phyloP scores from a whole-genome alignment of 2,113 vertebrate species.

The Myrmophylax atrothorax region DNA sequence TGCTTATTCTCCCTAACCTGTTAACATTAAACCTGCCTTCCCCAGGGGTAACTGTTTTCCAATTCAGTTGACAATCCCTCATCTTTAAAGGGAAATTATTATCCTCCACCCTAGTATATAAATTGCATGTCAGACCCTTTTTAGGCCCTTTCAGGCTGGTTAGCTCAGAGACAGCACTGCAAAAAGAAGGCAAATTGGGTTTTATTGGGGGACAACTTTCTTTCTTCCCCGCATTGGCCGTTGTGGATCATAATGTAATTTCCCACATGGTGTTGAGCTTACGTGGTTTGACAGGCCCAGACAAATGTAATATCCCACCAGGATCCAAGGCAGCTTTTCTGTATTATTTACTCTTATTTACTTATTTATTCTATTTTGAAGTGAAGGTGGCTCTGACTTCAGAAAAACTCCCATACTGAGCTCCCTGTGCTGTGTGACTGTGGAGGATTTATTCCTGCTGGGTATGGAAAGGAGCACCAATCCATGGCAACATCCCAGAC shows the following conservation, averaged over 20 bases:
- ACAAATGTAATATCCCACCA: background rate
- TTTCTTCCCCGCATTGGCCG: background rate
- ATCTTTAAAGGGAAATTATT: constrained; percentile 64
- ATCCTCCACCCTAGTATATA: background rate
- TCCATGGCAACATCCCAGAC: background rate
- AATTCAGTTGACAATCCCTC: constrained; percentile 23
- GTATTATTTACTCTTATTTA: background rate
- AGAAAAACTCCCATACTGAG: background rate
- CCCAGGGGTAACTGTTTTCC: constrained; percentile 7
- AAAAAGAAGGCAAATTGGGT: background rate
- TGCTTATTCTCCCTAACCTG: background rate
- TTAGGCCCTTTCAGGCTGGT: constrained; percentile 62
- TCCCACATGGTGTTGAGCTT: background rate
- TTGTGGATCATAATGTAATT: background rate
- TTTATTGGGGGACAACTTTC: background rate
- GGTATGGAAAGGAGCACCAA: background rate
- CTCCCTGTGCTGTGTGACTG: background rate
- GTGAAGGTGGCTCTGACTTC: background rate
- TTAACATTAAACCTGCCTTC: constrained; percentile 36
- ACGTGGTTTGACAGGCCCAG: background rate
- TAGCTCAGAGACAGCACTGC: constrained; percentile 50
- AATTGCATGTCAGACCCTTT: constrained; percentile 63
- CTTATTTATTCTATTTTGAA: background rate
- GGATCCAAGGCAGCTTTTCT: background rate
- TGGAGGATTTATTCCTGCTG: background rate